Base-by-base conservation (phyloP, 2,888 invertebrate genomes). In the Syrphus vitripennis region DNA sequence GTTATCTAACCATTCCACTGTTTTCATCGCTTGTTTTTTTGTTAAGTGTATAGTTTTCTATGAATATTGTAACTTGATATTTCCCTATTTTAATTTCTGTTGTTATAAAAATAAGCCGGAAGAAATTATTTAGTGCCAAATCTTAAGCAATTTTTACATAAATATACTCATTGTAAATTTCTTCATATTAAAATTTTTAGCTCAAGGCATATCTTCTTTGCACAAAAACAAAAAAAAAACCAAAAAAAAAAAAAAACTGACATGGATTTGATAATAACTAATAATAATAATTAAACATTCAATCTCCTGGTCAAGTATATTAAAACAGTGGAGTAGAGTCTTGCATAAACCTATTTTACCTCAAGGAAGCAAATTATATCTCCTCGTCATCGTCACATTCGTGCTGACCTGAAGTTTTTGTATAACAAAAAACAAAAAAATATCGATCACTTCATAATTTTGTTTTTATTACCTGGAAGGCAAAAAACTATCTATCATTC, bases 301-400 rank as follows among this genome's bases (percentile, higher is more conserved):
- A 70, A 76, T 81, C 81, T 63, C 48, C 48, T 55, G 40, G 69
- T 48, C 55, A 70, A 79, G 19, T 45, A 19, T 1, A n/a, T n/a
- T n/a, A n/a, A n/a, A n/a, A n/a, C n/a, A n/a, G 12, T 4, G 69
- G 61, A 16, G 7, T 24, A 26, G 16, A 45, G 21, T 55, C 45
- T 65, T 76, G 29, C 63, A 55, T 45, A 81, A 70, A 34, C 19
- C 12, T 1, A 45, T 45, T 63, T 24, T 65, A 71, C 70, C 70
- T 82, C 37, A 45, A 82, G 76, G 81, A 76, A 82, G 65, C 48
- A 19, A 40, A 48, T 34, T 45, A 40, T 40, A 40, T 45, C 45
- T 70, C 19, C 7, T 34, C 31, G 9, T 45, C 42, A 65, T 42
- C 70, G 45, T 70, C 55, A 55, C 21, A 63, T 63, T 48, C 59